Conservation (phyloP, 92 coral and sea anemone genomes). For the Palythoa grandis region DNA sequence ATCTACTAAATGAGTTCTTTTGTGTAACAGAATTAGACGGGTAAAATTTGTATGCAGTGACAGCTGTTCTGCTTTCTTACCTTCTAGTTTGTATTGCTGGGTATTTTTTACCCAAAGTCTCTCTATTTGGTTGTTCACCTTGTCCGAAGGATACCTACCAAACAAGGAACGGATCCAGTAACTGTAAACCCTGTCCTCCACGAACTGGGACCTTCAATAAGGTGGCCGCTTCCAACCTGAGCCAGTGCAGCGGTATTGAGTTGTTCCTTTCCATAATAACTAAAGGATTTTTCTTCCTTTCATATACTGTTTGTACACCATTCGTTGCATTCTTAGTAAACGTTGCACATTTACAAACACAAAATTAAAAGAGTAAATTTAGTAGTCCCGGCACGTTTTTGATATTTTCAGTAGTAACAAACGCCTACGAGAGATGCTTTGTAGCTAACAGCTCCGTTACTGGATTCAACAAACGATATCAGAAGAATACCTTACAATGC, state of each 20-base stretch:
- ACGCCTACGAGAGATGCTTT: too few species aligned
- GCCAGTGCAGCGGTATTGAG: conserved; percentile 31
- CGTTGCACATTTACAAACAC: too few species aligned
- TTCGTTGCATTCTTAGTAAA: neutral
- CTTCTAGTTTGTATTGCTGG: conserved; percentile 11
- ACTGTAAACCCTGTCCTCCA: neutral
- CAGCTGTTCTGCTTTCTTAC: neutral
- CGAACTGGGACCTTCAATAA: neutral
- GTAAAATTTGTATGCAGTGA: neutral
- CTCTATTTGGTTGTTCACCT: neutral
- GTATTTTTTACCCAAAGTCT: neutral
- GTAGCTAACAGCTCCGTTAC: too few species aligned
- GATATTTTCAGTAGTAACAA: too few species aligned
- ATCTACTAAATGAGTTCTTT: neutral
- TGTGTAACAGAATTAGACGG: neutral
- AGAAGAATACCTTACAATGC: too few species aligned
- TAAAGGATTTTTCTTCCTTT: neutral
- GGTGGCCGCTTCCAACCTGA: neutral
- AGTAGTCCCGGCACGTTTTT: too few species aligned
- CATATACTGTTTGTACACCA: neutral
- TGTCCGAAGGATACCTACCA: conserved; percentile 7
- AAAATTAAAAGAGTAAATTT: too few species aligned
- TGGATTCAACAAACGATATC: too few species aligned
- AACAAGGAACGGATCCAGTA: neutral
- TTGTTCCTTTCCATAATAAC: neutral